Base-by-base conservation (phyloP, 2,113 vertebrate species). In the Excalfactoria chinensis region DNA sequence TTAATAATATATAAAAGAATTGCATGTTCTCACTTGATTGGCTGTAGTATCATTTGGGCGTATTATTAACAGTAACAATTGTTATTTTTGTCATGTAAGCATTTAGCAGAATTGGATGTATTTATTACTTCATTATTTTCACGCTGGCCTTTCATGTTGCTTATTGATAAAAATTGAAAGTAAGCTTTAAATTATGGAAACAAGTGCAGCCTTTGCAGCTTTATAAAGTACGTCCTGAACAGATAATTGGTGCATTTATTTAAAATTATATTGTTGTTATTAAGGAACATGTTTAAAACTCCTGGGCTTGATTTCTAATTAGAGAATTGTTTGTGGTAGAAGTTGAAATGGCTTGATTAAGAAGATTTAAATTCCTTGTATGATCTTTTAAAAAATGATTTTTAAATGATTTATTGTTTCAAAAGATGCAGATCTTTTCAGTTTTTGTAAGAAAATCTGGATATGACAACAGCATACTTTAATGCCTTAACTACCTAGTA, bases 81-180 rank as follows among this genome's bases (percentile, higher is more conserved):
- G 48, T 32, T 76, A 20, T 51, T 84, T 89, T 88, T 88, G 55
- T 77, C 46, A 56, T 48, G 46, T 77, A 71, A 64, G 43, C 60
- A n/a, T 70, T 91, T 74, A 59, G 22, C 3, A 6, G 59, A 62
- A 76, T 80, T 7, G 34, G 13, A 43, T 64, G 7, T n/a, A 20
- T 92, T 85, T 90, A 74, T 83, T 93, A 66, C 35, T 74, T 46
- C 46, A 64, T 23, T 86, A 64, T 89, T 95, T 93, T 34, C 32
- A 5, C 58, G 75, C 35, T 86, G 82, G 77, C 49, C 75, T 85
- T 93, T 85, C 43, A 51, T 63, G 13, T 83, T 88, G 49, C 64
- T 77, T 85, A 66, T 32, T 71, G 44, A 69, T 78, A 73, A 11
- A 90, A 84, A 86, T 28, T 83, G 28, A n/a, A 95, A 95, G 37